Evolutionary conservation across 2,888 invertebrate species (phyloP).

Genomic region (Callyntrura guangdongensis): DNA sequence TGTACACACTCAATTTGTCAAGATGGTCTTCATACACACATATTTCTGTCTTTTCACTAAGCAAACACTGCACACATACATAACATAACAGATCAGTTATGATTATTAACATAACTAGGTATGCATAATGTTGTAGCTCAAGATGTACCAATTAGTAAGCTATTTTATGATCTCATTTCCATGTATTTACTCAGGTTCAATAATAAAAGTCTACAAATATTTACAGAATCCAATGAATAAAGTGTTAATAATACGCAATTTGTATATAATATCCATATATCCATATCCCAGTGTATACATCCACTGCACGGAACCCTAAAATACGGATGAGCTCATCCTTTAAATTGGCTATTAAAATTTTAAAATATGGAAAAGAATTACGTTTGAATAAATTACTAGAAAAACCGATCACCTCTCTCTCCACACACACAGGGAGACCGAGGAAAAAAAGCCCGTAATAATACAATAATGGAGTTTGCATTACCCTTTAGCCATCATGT

Average conservation of each 20-base stretch:
- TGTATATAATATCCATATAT: no score
- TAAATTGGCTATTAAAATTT: slow-evolving; percentile 46
- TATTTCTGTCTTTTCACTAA: slow-evolving; percentile 44
- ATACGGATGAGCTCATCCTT: slow-evolving; percentile 72
- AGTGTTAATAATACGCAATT: background rate
- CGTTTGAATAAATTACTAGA: slow-evolving; percentile 23
- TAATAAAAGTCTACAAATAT: slow-evolving; percentile 40
- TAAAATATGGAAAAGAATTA: slow-evolving; percentile 19
- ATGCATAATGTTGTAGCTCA: background rate
- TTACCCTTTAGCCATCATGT: no score
- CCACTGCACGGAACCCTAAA: slow-evolving; percentile 17
- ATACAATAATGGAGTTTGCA: background rate
- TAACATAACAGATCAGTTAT: background rate
- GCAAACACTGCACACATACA: slow-evolving; percentile 22
- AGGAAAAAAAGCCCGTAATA: background rate
- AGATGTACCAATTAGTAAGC: background rate
- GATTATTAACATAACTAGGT: no score
- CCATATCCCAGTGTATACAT: no score
- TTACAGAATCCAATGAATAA: slow-evolving; percentile 13
- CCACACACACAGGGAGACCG: background rate
- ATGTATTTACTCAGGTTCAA: slow-evolving; percentile 44
- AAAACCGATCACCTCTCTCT: slow-evolving; percentile 35
- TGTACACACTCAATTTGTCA: slow-evolving; percentile 42
- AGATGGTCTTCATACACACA: background rate
- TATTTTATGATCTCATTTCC: slow-evolving; percentile 46